A percentile compares a stretch with the other conserved stretches of the same genome.
phyloP scores from a whole-genome alignment of 2,888 invertebrate genomes.

The Drosophila nr. perissopoda region DNA sequence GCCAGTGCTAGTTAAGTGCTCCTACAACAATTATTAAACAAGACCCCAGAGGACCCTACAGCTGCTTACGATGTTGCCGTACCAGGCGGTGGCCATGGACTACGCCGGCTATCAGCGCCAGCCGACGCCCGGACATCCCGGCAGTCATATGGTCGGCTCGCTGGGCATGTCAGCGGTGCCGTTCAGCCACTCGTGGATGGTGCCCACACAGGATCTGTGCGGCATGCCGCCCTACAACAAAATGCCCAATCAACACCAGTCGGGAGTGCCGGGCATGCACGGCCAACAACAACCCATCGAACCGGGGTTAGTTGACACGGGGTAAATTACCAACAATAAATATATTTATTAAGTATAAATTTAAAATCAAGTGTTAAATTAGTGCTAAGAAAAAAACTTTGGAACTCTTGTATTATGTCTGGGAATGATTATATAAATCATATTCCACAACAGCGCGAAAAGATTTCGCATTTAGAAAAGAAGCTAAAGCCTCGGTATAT shows the following conservation, averaged over 20 bases:
- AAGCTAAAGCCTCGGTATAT: too few relatives aligned
- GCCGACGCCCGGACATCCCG: conserved; percentile 83
- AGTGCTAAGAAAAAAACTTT: background rate
- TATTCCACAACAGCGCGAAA: background rate
- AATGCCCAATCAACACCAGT: conserved; percentile 85
- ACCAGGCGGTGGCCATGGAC: conserved; percentile 95
- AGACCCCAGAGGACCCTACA: background rate
- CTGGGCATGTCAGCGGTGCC: conserved; percentile 87
- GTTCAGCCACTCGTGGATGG: conserved; percentile 98
- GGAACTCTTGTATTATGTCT: background rate
- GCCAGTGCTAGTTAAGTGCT: conserved; percentile 48
- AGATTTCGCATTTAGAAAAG: background rate
- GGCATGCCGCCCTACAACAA: conserved; percentile 94
- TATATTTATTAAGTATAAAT: background rate
- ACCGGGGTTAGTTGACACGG: conserved; percentile 88
- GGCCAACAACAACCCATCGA: conserved; percentile 87
- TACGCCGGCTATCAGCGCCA: conserved; percentile 90
- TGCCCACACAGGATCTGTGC: conserved; percentile 96
- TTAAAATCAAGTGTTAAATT: background rate
- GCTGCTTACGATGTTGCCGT: conserved; percentile 89
- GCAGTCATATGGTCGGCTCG: conserved; percentile 85
- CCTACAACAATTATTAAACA: conserved; percentile 15
- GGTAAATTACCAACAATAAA: conserved; percentile 49
- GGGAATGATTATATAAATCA: background rate
- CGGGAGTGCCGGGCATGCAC: conserved; percentile 80